Evolutionary conservation across 2,797 vertebrate genomes (phyloP).

Genomic region (Protosalanx chinensis): DNA sequence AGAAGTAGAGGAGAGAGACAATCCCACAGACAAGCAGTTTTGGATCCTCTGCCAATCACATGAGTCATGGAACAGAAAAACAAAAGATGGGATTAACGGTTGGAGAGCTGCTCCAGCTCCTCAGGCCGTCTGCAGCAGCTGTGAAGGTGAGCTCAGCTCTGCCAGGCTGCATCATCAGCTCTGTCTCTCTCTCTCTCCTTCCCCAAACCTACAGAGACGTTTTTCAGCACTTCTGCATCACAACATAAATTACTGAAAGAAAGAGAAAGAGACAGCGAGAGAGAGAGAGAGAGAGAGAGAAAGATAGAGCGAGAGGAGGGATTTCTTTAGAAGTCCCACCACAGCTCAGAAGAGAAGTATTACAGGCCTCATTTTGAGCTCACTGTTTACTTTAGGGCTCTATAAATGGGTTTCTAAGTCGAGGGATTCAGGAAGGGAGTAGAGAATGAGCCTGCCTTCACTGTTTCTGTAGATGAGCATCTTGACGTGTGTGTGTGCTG

Average conservation of each 20-base stretch:
- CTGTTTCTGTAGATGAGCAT: conserved; percentile 16
- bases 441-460: conserved; percentile 21
- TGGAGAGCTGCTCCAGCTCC: conserved; percentile 53
- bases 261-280: conserved; percentile 17
- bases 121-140: conserved; percentile 46
- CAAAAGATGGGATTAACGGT: conserved; percentile 57
- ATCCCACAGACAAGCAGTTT: conserved; percentile 34
- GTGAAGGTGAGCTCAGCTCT: conserved; percentile 50
- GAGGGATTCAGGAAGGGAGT: conserved; percentile 8
- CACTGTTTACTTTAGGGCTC: conserved; percentile 65
- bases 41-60: conserved; percentile 49
- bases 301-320: conserved; percentile 5
- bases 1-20: conserved; percentile 38
- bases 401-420: conserved; percentile 54
- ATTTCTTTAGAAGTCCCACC: conserved; percentile 46
- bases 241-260: conserved; percentile 60
- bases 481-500: conserved; percentile 10
- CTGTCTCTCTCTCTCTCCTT: conserved; percentile 26
- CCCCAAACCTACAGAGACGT: conserved; percentile 55
- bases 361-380: conserved; percentile 66
- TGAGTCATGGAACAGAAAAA: conserved; percentile 52
- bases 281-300: not conserved
- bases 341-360: conserved; percentile 56
- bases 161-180: conserved; percentile 46
- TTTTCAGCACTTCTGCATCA: conserved; percentile 59